phyloP scores from a whole-genome alignment of 2,797 vertebrate species.

The Columba guinea region DNA sequence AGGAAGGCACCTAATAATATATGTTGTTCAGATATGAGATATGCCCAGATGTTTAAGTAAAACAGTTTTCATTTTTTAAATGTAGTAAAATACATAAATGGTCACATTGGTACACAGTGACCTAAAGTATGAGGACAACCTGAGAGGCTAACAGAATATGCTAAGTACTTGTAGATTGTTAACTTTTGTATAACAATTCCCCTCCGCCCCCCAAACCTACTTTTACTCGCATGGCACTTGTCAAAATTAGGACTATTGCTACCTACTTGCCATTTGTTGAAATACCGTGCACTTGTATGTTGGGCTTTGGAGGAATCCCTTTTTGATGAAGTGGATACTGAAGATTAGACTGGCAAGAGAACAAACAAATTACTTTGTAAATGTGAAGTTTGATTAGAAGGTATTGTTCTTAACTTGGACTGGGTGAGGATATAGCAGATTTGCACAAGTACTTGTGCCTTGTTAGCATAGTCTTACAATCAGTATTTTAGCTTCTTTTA shows the following conservation, averaged over 20 bases:
- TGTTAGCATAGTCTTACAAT: conserved; percentile 50
- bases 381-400: not conserved
- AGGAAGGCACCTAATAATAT: not conserved
- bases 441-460: conserved; percentile 71
- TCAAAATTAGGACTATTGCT: not conserved
- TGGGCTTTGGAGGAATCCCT: not conserved
- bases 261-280: not conserved
- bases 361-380: not conserved
- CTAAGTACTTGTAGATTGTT: not conserved
- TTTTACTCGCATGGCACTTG: not conserved
- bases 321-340: not conserved
- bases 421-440: conserved; percentile 30
- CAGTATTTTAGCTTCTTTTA: conserved; percentile 38
- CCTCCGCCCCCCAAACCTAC: not conserved
- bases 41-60: not conserved
- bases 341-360: not conserved
- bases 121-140: not conserved
- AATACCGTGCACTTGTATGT: not conserved
- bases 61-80: not conserved
- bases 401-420: conserved; percentile 18
- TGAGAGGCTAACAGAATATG: not conserved
- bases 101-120: not conserved
- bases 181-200: not conserved
- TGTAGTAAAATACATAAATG: not conserved
- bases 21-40: not conserved